phyloP scores from a whole-genome alignment of 2,888 invertebrate species.

The Phaonia tiefii region DNA sequence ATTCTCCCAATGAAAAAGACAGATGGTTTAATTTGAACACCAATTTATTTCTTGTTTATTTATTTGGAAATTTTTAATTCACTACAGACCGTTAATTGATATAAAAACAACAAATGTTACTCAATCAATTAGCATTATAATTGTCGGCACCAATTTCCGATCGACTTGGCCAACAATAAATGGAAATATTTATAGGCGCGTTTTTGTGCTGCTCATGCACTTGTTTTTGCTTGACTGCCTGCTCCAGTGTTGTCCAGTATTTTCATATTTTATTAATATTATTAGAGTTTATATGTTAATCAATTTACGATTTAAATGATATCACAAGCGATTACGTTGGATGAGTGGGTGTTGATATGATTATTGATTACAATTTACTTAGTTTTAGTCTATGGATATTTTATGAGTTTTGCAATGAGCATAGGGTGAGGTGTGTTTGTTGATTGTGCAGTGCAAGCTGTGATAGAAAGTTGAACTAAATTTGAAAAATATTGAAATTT shows the following conservation, averaged over 20 bases:
- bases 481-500: too few species aligned
- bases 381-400: too few species aligned
- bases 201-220: neutral
- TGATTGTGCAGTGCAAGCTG: too few species aligned
- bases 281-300: constrained; percentile 17
- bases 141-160: neutral
- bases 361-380: too few species aligned
- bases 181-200: neutral
- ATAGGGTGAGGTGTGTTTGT: too few species aligned
- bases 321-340: too few species aligned
- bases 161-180: neutral
- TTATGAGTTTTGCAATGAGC: too few species aligned
- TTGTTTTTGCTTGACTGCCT: too few species aligned
- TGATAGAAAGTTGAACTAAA: too few species aligned
- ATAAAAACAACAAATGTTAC: constrained; percentile 8
- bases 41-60: constrained; percentile 11
- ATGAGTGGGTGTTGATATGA: too few species aligned
- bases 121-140: constrained; percentile 18
- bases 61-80: constrained; percentile 22
- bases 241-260: too few species aligned
- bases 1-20: too few species aligned
- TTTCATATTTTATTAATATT: constrained; percentile 16
- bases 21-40: neutral
- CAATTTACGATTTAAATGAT: constrained; percentile 2
- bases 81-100: constrained; percentile 10